Base-by-base conservation (phyloP, 2,888 invertebrate genomes). In the Listrodromus nycthemerus region DNA sequence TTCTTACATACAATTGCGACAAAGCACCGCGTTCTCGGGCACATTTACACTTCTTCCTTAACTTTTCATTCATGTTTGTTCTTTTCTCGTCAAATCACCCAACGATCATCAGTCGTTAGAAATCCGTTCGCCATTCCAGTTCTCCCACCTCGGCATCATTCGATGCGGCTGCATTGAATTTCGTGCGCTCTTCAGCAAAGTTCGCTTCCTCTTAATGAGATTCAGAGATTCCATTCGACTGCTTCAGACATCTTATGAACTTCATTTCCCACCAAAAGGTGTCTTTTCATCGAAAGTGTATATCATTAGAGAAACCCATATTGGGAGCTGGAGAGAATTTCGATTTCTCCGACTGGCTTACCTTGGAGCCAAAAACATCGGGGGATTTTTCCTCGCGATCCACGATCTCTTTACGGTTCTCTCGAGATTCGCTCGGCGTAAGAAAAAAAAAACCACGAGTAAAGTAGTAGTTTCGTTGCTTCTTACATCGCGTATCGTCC, bases 291-390 rank as follows among this genome's bases (percentile, higher is more conserved):
- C 30, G 58, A 61, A 70, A 69, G 50, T 61, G 61, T 48, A 61
- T 33, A n/a, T 19, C 66, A 21, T 69, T 61, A 27, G 69, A 37
- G 24, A 27, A 48, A 48, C 67, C 24, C 8, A 61, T 66, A 30
- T 19, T 27, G 61, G 75, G 58, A 48, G 37, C n/a, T 19, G 1
- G n/a, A 71, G 48, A 58, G 10, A 52, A 78, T 50, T 37, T 61
- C 75, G 71, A 83, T 83, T 67, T n/a, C 55, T 61, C 41, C 70
- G 70, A 78, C 58, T 78, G 74, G 74, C 78, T 70, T 75, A 74
- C 63, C 45, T 37, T 13, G 30, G 70, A 63, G 69, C 77, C 71
- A 58, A 48, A n/a, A 69, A 33, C 58, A 65, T 19, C 61, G 30
- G 30, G 74, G 58, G 52, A 24, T 63, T 77, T 50, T 50, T 66